Evolutionary conservation across 2,888 invertebrate genomes (phyloP).

Genomic region (Sphinx pinastri): DNA sequence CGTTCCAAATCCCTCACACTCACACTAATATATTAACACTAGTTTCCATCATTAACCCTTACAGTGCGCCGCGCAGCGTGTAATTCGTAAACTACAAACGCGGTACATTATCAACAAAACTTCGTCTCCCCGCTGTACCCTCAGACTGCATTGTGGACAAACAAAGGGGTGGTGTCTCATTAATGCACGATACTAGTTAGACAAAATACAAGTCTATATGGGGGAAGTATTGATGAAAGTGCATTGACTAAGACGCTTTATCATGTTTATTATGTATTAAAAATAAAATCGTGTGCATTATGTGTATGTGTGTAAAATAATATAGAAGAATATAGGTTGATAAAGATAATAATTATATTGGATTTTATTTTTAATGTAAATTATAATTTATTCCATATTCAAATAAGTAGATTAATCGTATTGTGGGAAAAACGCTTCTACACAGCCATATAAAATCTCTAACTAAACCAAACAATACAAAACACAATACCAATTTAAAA

Average conservation of each 20-base stretch:
- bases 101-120: constrained; percentile 44
- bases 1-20: neutral
- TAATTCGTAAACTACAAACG: constrained; percentile 17
- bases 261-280: too few species aligned
- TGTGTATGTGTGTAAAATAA: too few species aligned
- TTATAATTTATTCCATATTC: too few species aligned
- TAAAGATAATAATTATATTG: too few species aligned
- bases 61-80: constrained; percentile 14
- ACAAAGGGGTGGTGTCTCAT: constrained; percentile 61
- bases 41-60: constrained; percentile 43
- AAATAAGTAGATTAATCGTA: neutral
- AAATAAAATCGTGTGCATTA: too few species aligned
- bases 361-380: too few species aligned
- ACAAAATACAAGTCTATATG: constrained; percentile 7
- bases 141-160: constrained; percentile 60
- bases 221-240: neutral
- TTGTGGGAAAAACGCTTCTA: neutral
- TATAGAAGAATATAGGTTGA: too few species aligned
- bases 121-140: constrained; percentile 49
- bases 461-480: too few species aligned
- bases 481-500: neutral
- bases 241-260: too few species aligned
- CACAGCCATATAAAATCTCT: too few species aligned
- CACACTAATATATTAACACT: neutral
- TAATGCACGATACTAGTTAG: constrained; percentile 42